Percentiles rank a stretch among this genome's conserved stretches.
phyloP scores from a whole-genome alignment of 2,797 vertebrate species.

The Eospalax fontanierii region DNA sequence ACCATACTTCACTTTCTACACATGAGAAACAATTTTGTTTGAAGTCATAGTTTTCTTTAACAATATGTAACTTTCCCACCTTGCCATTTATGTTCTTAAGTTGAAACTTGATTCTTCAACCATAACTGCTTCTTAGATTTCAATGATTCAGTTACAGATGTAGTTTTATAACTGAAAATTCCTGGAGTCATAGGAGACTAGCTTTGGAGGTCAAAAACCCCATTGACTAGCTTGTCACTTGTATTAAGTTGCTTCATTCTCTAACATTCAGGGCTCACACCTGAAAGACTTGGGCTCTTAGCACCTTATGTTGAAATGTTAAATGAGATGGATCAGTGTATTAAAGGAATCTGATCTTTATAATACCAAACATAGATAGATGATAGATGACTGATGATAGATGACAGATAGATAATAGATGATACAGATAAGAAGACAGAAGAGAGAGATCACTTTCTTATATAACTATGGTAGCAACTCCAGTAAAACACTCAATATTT shows the following conservation, averaged over 20 bases:
- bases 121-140: conserved; percentile 46
- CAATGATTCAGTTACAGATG: conserved; percentile 51
- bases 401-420: not conserved
- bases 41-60: conserved; percentile 47
- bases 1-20: conserved; percentile 15
- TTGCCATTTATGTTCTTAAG: conserved; percentile 54
- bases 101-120: conserved; percentile 67
- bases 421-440: no score
- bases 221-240: conserved; percentile 33
- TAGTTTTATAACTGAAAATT: conserved; percentile 61
- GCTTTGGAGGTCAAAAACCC: conserved; percentile 11
- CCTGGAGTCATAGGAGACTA: conserved; percentile 60
- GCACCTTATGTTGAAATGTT: conserved; percentile 35
- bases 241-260: conserved; percentile 29
- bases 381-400: no score
- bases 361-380: not conserved
- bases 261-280: not conserved
- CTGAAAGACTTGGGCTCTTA: conserved; percentile 41
- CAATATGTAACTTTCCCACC: conserved; percentile 48
- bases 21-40: conserved; percentile 55
- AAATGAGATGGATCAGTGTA: not conserved
- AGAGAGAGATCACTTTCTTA: not conserved
- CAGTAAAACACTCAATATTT: conserved; percentile 23
- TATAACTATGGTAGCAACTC: not conserved
- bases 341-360: not conserved